Evolutionary conservation across 2,888 invertebrate species (phyloP).

Genomic region (Rutpela maculata): DNA sequence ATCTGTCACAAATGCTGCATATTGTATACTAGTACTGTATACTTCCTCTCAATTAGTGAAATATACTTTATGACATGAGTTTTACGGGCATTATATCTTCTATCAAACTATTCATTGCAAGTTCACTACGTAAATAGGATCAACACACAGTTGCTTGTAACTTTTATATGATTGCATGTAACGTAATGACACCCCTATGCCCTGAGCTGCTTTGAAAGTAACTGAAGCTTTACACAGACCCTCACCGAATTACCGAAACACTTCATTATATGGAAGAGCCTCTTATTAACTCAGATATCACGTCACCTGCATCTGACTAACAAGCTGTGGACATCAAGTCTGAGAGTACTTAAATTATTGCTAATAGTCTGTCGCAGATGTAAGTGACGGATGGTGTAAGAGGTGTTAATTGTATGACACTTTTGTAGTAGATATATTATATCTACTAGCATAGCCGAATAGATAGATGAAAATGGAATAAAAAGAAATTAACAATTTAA

Average conservation of each 20-base stretch:
- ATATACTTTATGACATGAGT: background rate
- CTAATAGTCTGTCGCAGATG: background rate
- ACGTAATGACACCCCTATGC: background rate
- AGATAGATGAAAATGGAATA: no score
- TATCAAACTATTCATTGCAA: background rate
- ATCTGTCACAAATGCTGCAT: no score
- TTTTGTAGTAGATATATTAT: no score
- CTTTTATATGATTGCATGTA: background rate
- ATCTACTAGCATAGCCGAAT: no score
- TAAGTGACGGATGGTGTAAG: background rate
- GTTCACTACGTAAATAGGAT: background rate
- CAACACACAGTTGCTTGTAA: background rate
- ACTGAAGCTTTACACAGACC: background rate
- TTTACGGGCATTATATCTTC: background rate
- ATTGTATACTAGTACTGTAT: no score
- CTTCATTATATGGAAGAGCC: background rate
- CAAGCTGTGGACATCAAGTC: background rate
- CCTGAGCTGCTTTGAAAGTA: background rate
- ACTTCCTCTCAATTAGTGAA: no score
- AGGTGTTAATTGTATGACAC: no score
- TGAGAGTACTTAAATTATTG: background rate
- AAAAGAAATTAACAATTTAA: no score
- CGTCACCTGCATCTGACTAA: constrained; percentile 7
- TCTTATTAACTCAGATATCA: background rate
- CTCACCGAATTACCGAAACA: constrained; percentile 7